A percentile compares a stretch with the other conserved stretches of the same genome.
Evolutionary conservation across 2,113 vertebrate species (phyloP).

Genomic region (Thamnophis sirtalis): DNA sequence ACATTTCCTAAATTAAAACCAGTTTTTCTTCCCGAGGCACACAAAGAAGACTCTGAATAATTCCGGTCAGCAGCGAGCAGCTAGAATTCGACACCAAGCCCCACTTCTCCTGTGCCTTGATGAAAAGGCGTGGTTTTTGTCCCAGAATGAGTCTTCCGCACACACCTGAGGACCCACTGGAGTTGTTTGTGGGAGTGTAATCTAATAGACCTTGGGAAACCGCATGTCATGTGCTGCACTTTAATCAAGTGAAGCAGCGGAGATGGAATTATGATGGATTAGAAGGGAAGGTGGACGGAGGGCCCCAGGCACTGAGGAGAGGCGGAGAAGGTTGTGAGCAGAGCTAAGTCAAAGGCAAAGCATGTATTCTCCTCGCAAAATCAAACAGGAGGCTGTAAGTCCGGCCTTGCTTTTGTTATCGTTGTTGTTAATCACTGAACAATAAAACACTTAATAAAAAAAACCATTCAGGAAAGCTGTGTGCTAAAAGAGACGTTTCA

Average conservation of each 20-base stretch:
- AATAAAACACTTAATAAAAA: neutral
- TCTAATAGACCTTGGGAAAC: conserved; percentile 36
- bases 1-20: neutral
- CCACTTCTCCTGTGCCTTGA: neutral
- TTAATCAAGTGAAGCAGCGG: conserved; percentile 60
- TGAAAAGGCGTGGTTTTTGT: neutral
- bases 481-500: neutral
- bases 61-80: neutral
- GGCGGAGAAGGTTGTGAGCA: neutral
- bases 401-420: conserved; percentile 5
- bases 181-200: neutral
- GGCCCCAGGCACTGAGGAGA: neutral
- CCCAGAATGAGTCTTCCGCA: neutral
- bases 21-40: neutral
- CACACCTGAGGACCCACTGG: neutral
- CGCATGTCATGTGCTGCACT: neutral
- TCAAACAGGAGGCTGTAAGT: conserved; percentile 22
- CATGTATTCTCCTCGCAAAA: conserved; percentile 38
- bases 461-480: fast-evolving
- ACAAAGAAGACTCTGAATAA: no score
- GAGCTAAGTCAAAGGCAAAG: conserved; percentile 8
- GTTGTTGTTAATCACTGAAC: neutral
- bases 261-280: conserved; percentile 59
- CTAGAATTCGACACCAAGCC: neutral
- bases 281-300: conserved; percentile 20